Base-by-base conservation (phyloP, 2,113 vertebrate species). In the Labeo catla region DNA sequence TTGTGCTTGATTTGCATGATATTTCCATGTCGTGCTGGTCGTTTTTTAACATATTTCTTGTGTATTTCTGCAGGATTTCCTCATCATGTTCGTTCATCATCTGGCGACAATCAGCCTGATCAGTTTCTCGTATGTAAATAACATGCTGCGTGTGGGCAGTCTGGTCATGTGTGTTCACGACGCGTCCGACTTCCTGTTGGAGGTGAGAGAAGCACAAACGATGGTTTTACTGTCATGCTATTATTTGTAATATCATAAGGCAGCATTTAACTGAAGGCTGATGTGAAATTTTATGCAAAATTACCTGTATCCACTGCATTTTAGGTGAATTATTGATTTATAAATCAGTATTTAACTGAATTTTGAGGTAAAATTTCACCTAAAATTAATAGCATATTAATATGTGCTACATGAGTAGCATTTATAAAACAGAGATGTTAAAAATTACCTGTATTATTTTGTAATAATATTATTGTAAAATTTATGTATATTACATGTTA, bases 61-160 rank as follows among this genome's bases (percentile, higher is more conserved):
- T 76, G 39, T 45, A 47, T 63, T 1, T 63, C 91, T 81, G 9
- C 93, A 99, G 98, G 98, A 99, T 88, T 99, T 99, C 89, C 91
- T 97, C 81, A 94, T 99, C 74, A 99, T 99, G 98, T 99, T 99
- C 11, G 89, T 99, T 84, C 98, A 99, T 94, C 98, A 99, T 86
- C 91, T 99, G 93, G 96, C 95, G 61, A 95, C 97, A 0, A 92
- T 99, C 6, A 92, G 94, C 8, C 96, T 99, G 63, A 96, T 99
- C 87, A 96, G 96, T 0, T 98, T 98, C 90, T 99, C 98, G 1
- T 99, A 98, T 2, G 94, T 96, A 89, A 99, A 96, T 93, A 99
- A 99, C 91, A 99, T 99, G 98, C 93, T 95, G 50, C 95, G 98
- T 10, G 96, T 98, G 6, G 98, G 98, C 4, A 97, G 95, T 21